phyloP scores from a whole-genome alignment of 2,797 vertebrate genomes.

The Ataeniobius toweri region DNA sequence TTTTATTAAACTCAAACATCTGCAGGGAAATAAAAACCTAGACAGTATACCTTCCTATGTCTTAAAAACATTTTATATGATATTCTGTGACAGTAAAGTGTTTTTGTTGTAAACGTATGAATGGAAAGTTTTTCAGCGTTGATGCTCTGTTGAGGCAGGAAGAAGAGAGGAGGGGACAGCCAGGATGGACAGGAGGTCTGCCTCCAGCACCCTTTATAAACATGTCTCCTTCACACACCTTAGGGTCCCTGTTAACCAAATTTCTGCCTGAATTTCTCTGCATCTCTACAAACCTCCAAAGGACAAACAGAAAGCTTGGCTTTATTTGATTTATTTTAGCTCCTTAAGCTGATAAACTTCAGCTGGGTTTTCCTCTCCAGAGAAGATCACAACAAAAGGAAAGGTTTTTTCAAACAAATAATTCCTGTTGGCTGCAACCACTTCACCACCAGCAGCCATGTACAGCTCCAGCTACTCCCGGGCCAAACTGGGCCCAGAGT shows the following conservation, averaged over 20 bases:
- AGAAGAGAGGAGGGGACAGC: slow-evolving; percentile 37
- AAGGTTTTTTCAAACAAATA: slow-evolving; percentile 5
- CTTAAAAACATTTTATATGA: neutral
- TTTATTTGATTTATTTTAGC: neutral
- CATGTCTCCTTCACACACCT: slow-evolving; percentile 53
- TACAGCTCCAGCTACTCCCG: slow-evolving; percentile 80
- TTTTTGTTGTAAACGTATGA: neutral
- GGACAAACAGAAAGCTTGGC: neutral
- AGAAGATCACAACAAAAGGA: neutral
- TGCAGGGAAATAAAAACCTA: neutral
- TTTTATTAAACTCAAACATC: neutral
- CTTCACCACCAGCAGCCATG: slow-evolving; percentile 70
- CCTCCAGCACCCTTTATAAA: slow-evolving; percentile 77
- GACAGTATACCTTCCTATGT: neutral
- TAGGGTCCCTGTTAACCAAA: slow-evolving; percentile 65
- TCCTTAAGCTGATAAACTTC: neutral
- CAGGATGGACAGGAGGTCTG: slow-evolving; percentile 80
- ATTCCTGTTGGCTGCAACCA: slow-evolving; percentile 43
- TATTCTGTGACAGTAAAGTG: neutral
- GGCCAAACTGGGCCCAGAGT: slow-evolving; percentile 75
- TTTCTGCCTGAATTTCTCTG: slow-evolving; percentile 33
- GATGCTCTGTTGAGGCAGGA: slow-evolving; percentile 27
- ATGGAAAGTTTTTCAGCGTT: slow-evolving; percentile 20
- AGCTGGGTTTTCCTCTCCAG: slow-evolving; percentile 4
- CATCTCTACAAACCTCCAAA: slow-evolving; percentile 2